Base-by-base conservation (phyloP, 2,797 vertebrate genomes). In the Pangasius macronema region DNA sequence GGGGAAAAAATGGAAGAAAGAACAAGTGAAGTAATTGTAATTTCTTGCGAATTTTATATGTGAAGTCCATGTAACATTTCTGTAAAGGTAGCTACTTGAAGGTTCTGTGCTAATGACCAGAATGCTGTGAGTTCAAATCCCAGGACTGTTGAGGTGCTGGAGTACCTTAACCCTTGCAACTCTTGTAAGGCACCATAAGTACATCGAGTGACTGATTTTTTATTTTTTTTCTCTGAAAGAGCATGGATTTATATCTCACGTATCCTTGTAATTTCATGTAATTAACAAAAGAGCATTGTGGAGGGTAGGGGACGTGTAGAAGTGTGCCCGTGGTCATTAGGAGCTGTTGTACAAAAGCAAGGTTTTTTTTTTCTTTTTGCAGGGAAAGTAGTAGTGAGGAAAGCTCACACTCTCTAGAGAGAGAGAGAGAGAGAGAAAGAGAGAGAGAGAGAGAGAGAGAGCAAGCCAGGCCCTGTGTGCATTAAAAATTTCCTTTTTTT, bases 291-390 rank as follows among this genome's bases (percentile, higher is more conserved):
- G 82, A 83, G 55, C 27, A 86, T 86, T 91, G 88, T 88, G 86
- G 10, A 24, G 30, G 16, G 72, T 16, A 89, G 77, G 85, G 36
- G 89, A 92, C 81, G 87, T 91, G 92, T 88, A 87, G 70, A 89
- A 91, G 85, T 87, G 89, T 83, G 86, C 90, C 92, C 87, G 90
- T 91, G 90, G 91, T 92, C 86, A 91, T 92, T 93, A 91, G 90
- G 89, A 91, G 91, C 85, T 89, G 79, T 86, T 82, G 90, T 70
- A 87, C 92, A 92, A 90, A 94, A 94, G 90, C 85, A 89, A 90
- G n/a, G n/a, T n/a, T n/a, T 55, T 53, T 79, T 36, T 33, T 36
- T 55, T 42, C 16, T 90, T 89, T 92, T 87, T 85, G 85, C 92
- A 91, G 90, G 89, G 90, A 92, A 87, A 89, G 70, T 68, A 51